Evolutionary conservation across 1,140 invertebrate genomes (phyloP).

Genomic region (Microplitis demolitor): DNA sequence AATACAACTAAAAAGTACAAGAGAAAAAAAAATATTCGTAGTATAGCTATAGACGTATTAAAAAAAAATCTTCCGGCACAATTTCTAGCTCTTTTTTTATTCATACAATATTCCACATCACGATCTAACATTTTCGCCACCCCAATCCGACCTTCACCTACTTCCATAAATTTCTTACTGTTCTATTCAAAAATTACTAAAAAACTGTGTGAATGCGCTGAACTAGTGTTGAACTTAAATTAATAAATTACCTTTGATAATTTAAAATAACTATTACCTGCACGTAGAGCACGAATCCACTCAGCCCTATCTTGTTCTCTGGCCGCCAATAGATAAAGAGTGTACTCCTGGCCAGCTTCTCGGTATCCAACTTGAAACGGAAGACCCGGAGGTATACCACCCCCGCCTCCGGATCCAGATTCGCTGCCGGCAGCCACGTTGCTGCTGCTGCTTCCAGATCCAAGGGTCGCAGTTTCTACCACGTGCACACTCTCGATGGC

Average conservation of each 20-base stretch:
- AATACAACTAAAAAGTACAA: not conserved
- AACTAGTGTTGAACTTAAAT: not conserved
- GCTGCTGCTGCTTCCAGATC: constrained; percentile 49
- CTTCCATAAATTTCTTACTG: not conserved
- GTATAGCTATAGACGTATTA: not conserved
- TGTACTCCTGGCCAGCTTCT: constrained; percentile 74
- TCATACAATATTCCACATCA: not conserved
- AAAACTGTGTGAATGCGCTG: not conserved
- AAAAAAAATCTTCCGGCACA: not conserved
- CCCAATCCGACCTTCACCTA: no score
- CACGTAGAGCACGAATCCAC: constrained; percentile 79
- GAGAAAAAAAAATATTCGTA: not conserved
- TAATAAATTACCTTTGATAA: not conserved
- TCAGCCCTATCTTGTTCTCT: constrained; percentile 73
- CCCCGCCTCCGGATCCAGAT: constrained; percentile 42
- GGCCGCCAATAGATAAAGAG: constrained; percentile 76
- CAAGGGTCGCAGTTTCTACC: constrained; percentile 74
- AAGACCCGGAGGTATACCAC: constrained; percentile 59
- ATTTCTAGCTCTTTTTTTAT: not conserved
- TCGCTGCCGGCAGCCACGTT: constrained; percentile 44
- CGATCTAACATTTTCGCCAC: not conserved
- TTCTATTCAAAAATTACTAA: not conserved
- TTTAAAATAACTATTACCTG: constrained; percentile 62
- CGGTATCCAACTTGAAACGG: constrained; percentile 78
- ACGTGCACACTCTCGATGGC: constrained; percentile 73